Evolutionary conservation across 2,113 vertebrate species (phyloP).

Genomic region (Paramormyrops kingsleyae): DNA sequence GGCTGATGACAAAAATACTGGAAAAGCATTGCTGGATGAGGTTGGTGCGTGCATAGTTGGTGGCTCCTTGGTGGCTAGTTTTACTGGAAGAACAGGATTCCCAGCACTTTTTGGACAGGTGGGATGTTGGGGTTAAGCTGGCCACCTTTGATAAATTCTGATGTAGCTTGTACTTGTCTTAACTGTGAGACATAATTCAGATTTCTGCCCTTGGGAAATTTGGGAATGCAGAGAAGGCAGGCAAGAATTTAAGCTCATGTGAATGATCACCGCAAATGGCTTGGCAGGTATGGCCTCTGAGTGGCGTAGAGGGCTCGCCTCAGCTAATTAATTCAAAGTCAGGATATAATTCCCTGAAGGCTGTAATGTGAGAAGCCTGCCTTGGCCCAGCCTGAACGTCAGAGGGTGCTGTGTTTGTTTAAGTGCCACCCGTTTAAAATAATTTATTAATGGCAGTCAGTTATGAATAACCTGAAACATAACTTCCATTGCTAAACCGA

Average conservation of each 20-base stretch:
- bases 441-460: not conserved
- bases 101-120: not conserved
- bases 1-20: not conserved
- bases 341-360: not conserved
- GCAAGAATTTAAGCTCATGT: not conserved
- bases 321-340: slow-evolving; percentile 4
- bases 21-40: not conserved
- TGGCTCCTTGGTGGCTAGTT: not conserved
- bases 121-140: not conserved
- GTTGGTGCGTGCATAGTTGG: too few relatives aligned
- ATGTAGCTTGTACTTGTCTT: not conserved
- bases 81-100: not conserved
- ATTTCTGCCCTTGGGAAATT: not conserved
- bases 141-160: not conserved
- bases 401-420: not conserved
- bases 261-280: not conserved
- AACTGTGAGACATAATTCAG: not conserved
- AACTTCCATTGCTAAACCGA: not conserved
- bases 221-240: not conserved
- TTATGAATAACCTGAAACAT: slow-evolving; percentile 2
- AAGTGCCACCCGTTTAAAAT: not conserved
- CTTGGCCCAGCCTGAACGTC: not conserved
- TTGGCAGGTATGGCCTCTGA: not conserved
- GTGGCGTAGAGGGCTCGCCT: not conserved
- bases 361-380: not conserved